Conservation (phyloP, 2,113 vertebrate genomes). For the Pleuronectes platessa region DNA sequence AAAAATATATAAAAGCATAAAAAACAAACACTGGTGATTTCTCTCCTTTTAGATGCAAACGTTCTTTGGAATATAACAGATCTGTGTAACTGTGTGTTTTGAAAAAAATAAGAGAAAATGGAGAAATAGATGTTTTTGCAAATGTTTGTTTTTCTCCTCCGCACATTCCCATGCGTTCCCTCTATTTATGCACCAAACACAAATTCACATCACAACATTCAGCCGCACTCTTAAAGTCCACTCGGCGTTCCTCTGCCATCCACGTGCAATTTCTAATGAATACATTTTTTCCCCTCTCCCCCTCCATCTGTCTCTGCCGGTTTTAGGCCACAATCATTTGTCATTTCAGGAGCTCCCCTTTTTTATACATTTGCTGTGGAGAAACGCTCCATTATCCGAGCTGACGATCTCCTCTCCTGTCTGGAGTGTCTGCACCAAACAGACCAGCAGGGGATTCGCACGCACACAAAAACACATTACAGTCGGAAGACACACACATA, state of each 20-base stretch:
- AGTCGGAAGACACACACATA: conserved; percentile 46
- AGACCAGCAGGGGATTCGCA: conserved; percentile 67
- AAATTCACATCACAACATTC: conserved; percentile 50
- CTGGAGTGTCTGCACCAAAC: conserved; percentile 49
- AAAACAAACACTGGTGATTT: background rate
- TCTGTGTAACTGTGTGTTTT: conserved; percentile 3
- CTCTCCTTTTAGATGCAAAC: conserved; percentile 1
- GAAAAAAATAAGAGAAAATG: background rate
- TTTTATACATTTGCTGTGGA: conserved; percentile 70
- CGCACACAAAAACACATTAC: conserved; percentile 61
- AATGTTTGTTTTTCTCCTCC: background rate
- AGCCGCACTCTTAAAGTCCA: conserved; percentile 36
- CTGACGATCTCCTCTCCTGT: conserved; percentile 71
- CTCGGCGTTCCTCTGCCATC: conserved; percentile 31
- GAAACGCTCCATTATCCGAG: conserved; percentile 73
- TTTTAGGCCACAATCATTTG: conserved; percentile 78
- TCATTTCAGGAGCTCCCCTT: conserved; percentile 71
- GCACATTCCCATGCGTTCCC: conserved; percentile 20
- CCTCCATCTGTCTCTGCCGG: conserved; percentile 37
- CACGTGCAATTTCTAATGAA: conserved; percentile 72
- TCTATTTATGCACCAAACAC: conserved; percentile 40
- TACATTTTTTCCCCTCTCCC: conserved; percentile 50
- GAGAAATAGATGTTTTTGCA: conserved; percentile 11
- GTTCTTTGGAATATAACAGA: background rate
- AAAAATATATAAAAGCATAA: background rate